Base-by-base conservation (phyloP, 2,797 vertebrate species). In the Ctenopoma multispine region DNA sequence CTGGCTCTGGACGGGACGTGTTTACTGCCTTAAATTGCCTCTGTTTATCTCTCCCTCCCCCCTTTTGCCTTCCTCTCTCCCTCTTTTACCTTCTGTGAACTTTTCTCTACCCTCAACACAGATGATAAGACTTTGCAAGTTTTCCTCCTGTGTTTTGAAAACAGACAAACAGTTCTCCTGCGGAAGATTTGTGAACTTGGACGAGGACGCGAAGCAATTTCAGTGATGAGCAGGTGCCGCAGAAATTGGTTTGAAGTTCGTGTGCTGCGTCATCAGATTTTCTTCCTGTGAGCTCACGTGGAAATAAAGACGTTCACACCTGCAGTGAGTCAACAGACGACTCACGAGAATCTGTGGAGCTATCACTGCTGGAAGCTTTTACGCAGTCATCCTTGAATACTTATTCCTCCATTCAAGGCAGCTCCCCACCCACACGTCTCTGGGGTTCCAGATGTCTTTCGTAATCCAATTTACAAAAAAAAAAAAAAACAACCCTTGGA, bases 31-130 rank as follows among this genome's bases (percentile, higher is more conserved):
- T 15, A 29, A 56, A 63, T 69, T 66, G 34, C 41, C 69, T 85
- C 80, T 88, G 87, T 92, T 90, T 94, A 92, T 89, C 75, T 83
- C 72, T 77, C 70, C 80, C 81, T 78, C 78, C 76, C 82, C 41
- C 80, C 65, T 31, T 56, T 64, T 43, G 61, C 75, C 63, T 74
- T 56, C 76, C 75, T 66, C 75, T 66, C 69, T 72, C 56, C 67
- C 69, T 79, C 72, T 51, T 70, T 76, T 77, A 88, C 81, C 86
- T 89, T 78, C 84, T 87, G 64, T 86, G 78, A 81, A 83, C 75
- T 69, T 10, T 62, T 47, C 69, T 65, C 72, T 78, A 43, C 41
- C 65, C 75, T 71, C 85, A 81, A 64, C 81, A 65, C 74, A 77
- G 76, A 79, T 75, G 71, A 88, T 75, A 80, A 89, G 59, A 76